A percentile compares a stretch with the other conserved stretches of the same genome.
Conservation (phyloP, 2,888 invertebrate genomes). For the Drosophila suboccidentalis region DNA sequence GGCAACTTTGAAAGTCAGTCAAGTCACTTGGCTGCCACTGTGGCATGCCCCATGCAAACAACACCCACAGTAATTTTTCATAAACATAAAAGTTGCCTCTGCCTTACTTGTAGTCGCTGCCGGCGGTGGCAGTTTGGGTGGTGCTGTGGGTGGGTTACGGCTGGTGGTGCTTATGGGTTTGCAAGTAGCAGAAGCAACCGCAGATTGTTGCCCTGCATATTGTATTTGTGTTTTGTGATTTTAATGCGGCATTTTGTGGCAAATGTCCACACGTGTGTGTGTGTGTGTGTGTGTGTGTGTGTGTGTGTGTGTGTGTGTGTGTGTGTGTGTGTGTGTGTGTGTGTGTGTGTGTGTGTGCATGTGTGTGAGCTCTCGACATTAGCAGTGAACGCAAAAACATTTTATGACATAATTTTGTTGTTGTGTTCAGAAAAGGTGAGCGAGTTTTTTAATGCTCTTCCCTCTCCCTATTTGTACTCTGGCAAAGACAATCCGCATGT, state of each 20-base stretch:
- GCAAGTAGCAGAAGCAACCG: slow-evolving; percentile 38
- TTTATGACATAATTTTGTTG: slow-evolving; percentile 79
- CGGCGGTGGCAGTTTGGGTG: slow-evolving; percentile 3
- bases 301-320: not conserved
- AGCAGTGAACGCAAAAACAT: slow-evolving; percentile 64
- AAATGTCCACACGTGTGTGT: slow-evolving; percentile 24
- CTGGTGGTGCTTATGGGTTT: slow-evolving; percentile 43
- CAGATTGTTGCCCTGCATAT: slow-evolving; percentile 60
- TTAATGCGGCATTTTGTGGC: slow-evolving; percentile 78
- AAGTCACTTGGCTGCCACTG: slow-evolving; percentile 51
- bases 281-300: slow-evolving; percentile 1
- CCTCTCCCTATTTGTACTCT: not conserved
- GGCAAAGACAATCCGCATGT: slow-evolving; percentile 49
- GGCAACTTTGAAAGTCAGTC: slow-evolving; percentile 71
- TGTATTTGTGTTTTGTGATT: slow-evolving; percentile 79
- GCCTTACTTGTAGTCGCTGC: slow-evolving; percentile 41
- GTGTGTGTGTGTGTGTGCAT: not conserved
- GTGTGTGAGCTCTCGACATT: slow-evolving; percentile 46
- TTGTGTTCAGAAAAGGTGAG: slow-evolving; percentile 50
- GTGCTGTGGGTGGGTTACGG: slow-evolving; percentile 23
- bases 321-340: slow-evolving; percentile 5
- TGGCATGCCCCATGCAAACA: slow-evolving; percentile 23
- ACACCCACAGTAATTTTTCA: slow-evolving; percentile 69
- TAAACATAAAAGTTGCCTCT: slow-evolving; percentile 73
- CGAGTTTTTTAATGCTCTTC: slow-evolving; percentile 19